These are phyloP conservation scores for Lepus timidus DNA, from an alignment of 2,113 vertebrate genomes.

Conservation along the genomic window DNA sequence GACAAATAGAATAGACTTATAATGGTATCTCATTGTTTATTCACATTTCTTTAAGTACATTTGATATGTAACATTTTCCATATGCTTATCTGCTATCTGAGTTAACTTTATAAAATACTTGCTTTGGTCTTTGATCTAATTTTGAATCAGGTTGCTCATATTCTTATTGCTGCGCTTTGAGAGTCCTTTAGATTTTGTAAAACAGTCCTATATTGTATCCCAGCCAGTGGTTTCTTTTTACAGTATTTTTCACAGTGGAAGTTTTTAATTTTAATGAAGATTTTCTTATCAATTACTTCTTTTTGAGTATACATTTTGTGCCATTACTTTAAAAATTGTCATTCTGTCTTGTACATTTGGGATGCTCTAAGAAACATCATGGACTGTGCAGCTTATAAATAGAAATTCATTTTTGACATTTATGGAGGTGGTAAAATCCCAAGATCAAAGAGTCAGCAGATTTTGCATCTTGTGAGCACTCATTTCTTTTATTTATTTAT, in stretches of 20 bases:
- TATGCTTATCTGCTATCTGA: not conserved
- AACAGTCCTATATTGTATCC: not conserved
- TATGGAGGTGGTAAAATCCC: not conserved
- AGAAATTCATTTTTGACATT: not conserved
- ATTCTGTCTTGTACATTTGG: not conserved
- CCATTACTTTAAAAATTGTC: not conserved
- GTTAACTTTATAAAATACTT: not conserved
- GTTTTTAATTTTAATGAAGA: not conserved
- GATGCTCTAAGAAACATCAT: not conserved
- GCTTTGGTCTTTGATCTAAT: not conserved
- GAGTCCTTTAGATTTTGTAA: not conserved
- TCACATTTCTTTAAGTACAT: not conserved
- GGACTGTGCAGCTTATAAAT: not conserved
- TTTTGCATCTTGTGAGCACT: not conserved
- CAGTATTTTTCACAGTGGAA: not conserved
- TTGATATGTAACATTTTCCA: not conserved
- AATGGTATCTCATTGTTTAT: not conserved
- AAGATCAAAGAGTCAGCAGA: not conserved
- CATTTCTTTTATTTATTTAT: not conserved
- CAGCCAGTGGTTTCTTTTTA: not conserved
- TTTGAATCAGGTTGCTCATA: not conserved
- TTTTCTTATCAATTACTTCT: not conserved
- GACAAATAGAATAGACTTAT: not conserved
- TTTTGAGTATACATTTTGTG: not conserved
- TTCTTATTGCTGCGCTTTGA: not conserved